A percentile compares a stretch with the other conserved stretches of the same genome.
phyloP scores from a whole-genome alignment of 2,797 vertebrate species.

The Poeciliopsis gracilis region DNA sequence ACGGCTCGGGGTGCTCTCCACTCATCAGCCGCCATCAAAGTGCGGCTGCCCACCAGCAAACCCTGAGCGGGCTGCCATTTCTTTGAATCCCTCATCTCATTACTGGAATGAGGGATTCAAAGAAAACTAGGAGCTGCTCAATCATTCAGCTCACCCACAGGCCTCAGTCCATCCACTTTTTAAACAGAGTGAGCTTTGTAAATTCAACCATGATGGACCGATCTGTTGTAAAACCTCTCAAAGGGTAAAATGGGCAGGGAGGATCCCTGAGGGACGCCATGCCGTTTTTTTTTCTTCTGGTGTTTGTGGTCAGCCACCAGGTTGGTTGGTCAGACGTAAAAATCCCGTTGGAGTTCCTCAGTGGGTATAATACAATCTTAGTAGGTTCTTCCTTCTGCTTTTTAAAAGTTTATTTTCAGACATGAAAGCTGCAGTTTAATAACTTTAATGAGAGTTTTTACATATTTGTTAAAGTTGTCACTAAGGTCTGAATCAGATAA shows the following conservation, averaged over 20 bases:
- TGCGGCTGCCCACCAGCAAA: constrained; percentile 58
- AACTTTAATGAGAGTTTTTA: too few relatives aligned
- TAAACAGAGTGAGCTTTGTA: constrained; percentile 12
- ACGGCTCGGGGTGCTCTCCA: constrained; percentile 52
- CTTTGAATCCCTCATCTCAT: constrained; percentile 60
- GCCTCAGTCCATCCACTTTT: constrained; percentile 29
- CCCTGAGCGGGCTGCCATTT: constrained; percentile 61
- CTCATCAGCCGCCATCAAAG: constrained; percentile 75
- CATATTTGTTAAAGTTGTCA: too few relatives aligned
- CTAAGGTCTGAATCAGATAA: too few relatives aligned
- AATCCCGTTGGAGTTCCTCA: background rate
- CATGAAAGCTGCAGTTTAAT: too few relatives aligned
- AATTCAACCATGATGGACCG: constrained; percentile 7
- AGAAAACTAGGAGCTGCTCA: constrained; percentile 55
- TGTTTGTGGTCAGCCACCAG: background rate
- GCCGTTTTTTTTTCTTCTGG: too few relatives aligned
- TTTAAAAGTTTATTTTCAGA: background rate
- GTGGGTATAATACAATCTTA: background rate
- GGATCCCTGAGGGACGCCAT: background rate
- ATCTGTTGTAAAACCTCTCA: background rate
- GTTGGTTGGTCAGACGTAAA: background rate
- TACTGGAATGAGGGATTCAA: constrained; percentile 45
- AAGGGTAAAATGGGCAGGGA: too few relatives aligned
- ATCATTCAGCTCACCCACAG: constrained; percentile 53
- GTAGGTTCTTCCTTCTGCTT: background rate